Evolutionary conservation across 1,140 invertebrate genomes (phyloP), one percentile per base, ranked within the genome.

Genomic region (Pogonomyrmex barbatus): DNA sequence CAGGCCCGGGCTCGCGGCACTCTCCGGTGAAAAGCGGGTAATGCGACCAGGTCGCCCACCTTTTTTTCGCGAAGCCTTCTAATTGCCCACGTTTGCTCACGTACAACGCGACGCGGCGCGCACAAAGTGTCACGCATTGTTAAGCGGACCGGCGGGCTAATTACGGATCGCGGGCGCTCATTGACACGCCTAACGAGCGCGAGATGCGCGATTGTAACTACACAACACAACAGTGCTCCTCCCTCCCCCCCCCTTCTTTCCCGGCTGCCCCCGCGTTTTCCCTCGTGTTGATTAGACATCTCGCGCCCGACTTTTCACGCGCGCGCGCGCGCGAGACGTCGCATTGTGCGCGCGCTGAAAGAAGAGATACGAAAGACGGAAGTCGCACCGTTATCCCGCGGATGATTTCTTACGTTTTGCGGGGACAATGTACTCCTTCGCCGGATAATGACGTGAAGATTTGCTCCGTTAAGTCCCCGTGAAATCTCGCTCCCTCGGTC

Each of bases 91-190:
- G 65, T 82, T 71, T 58, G 78, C 67, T 82, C 79, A 73, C 79
- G 67, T 73, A 52, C 9, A 14, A 24, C 73, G 36, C 33, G 45
- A 45, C 30, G 9, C 60, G 47, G n/a, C 50, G 39, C 79, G 39
- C 79, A 24, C 79, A 14, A 73, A 82, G 67, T 82, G 79, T 82
- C 67, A 82, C 78, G 47, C 78, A 71, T 82, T 82, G 65, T 82
- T 82, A 73, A 82, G 79, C 79, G 79, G 79, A 82, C 60, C 42
- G 70, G 30, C 67, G 67, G 79, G 67, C 39, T 73, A 82, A 82
- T 82, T 82, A 82, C 39, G 30, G 30, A 36, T 36, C 36, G 17
- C 67, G 9, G 47, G 52, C 30, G 54, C 17, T 82, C 67, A 73
- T 82, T 82, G 79, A 73, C 54, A 82, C 79, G 67, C 67, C 79